phyloP scores from a whole-genome alignment of 2,888 invertebrate genomes.

The Physocephala rufipes region DNA sequence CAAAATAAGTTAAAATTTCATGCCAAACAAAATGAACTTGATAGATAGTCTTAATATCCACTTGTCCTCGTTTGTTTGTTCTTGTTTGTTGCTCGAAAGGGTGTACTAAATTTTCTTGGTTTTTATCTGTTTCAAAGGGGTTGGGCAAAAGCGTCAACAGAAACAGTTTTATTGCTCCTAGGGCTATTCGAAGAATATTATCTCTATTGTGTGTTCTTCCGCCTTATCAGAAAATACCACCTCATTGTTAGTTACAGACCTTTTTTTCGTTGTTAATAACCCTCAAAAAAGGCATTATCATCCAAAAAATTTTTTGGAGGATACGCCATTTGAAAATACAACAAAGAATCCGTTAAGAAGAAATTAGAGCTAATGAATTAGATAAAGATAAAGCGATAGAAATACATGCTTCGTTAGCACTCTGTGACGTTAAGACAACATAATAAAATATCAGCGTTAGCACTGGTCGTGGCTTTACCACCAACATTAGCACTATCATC shows the following conservation, averaged over 20 bases:
- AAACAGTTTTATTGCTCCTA: too few species aligned
- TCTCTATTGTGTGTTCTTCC: too few species aligned
- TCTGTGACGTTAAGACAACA: background rate
- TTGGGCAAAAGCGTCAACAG: background rate
- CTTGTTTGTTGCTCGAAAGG: background rate
- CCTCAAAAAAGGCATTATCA: background rate
- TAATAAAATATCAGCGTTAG: background rate
- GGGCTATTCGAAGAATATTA: too few species aligned
- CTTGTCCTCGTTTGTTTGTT: background rate
- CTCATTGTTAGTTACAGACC: background rate
- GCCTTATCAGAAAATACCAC: background rate
- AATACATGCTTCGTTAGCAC: background rate
- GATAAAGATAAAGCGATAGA: background rate
- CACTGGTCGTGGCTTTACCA: background rate
- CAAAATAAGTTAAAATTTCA: constrained; percentile 35
- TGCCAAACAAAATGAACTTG: too few species aligned
- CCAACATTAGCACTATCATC: background rate
- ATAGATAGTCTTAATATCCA: background rate
- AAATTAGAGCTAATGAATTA: background rate
- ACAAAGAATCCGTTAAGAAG: background rate
- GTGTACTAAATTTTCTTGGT: constrained; percentile 46
- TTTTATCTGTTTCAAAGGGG: constrained; percentile 24
- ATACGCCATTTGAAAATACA: background rate
- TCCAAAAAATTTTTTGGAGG: background rate
- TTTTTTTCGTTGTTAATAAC: background rate